Evolutionary conservation across 2,113 vertebrate species (phyloP).

Genomic region (Heterochromis multidens): DNA sequence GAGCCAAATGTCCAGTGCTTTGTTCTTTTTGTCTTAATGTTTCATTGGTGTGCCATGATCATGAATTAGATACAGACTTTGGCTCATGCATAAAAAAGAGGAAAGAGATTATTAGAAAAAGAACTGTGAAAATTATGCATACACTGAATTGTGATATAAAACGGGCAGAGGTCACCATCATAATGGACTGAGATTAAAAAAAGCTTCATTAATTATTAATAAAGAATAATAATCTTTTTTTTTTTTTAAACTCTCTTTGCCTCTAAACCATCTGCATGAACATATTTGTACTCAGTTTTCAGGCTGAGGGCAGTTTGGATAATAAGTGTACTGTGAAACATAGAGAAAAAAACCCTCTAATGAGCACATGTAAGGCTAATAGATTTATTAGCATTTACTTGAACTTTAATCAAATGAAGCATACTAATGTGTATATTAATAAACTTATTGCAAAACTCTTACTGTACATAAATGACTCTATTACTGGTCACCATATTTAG

Average conservation of each 20-base stretch:
- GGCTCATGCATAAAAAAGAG: not conserved
- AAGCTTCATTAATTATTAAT: not conserved
- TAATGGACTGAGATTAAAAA: not conserved
- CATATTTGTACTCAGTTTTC: not conserved
- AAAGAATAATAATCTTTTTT: not conserved
- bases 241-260: not conserved
- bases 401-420: slow-evolving; percentile 5
- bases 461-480: not conserved
- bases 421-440: not conserved
- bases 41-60: not conserved
- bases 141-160: not conserved
- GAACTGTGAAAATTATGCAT: not conserved
- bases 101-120: not conserved
- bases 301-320: slow-evolving; percentile 18
- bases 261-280: not conserved
- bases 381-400: slow-evolving; percentile 18
- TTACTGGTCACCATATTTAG: not conserved
- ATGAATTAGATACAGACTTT: not conserved
- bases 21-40: not conserved
- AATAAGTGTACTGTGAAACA: slow-evolving; percentile 32
- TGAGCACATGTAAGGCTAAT: slow-evolving; percentile 8
- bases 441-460: not conserved
- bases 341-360: slow-evolving; percentile 15
- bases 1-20: fast-evolving
- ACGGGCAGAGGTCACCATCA: not conserved